Base-by-base conservation (phyloP, 2,797 vertebrate species). In the Crotalus adamanteus region DNA sequence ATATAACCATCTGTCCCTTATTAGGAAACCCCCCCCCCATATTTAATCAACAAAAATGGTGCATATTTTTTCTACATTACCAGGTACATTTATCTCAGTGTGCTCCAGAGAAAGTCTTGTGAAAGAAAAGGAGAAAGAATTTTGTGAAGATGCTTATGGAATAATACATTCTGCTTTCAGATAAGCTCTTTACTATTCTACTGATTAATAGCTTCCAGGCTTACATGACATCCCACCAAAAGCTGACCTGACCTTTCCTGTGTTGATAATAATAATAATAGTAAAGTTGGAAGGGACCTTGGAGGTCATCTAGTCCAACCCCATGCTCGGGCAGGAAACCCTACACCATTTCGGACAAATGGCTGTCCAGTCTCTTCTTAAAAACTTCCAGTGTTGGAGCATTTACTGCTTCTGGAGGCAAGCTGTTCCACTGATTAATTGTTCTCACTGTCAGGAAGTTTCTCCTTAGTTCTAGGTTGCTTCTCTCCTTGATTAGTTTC, bases 211-310 rank as follows among this genome's bases (percentile, higher is more conserved):
- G 93, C 65, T 85, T 94, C 89, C 93, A 93, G 13, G 26, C 93
- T 94, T 91, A 73, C 69, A 92, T 89, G 55, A 37, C 60, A 26
- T 90, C 69, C 87, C 94, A 87, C 56, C 90, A 92, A 92, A 89
- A 90, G 65, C 63, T 18, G 69, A 88, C 51, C 92, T 95, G 53
- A 90, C 93, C 90, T 59, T 93, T 94, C 73, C 92, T 59, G 78
- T 0, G 7, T 90, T 83, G 60, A 65, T 90, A 92, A 65, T 93
- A 88, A 22, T 90, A 28, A 14, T 92, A 18, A 37, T 37, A 37
- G 37, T 37, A 37, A 37, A 37, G 37, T 37, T 37, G 37, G 37
- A 37, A 37, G 37, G 37, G 37, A 37, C 2, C 37, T 37, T 37
- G 37, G 37, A 37, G 37, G 37, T 37, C 37, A 37, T 37, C 37